Base-by-base conservation (phyloP, 2,113 vertebrate genomes). In the Semicossyphus pulcher region DNA sequence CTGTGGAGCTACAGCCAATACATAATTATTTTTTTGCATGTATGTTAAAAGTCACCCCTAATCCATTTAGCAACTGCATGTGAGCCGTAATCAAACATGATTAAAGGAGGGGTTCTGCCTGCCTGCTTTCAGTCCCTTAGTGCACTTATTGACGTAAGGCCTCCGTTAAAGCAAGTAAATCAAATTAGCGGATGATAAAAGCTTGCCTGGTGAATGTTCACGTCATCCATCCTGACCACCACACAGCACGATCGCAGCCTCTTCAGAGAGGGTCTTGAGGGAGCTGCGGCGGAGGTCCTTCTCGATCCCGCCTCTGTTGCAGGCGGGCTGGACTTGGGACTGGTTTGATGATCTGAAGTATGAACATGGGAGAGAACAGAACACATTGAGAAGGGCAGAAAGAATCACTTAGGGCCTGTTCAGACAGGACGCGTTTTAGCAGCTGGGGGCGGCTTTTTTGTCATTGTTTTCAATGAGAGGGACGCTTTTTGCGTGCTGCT, bases 181-280 rank as follows among this genome's bases (percentile, higher is more conserved):
- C 44, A 34, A 87, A 81, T 78, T 16, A 85, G 60, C 3, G 25
- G 18, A 42, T 29, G 2, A 62, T 76, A 41, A 59, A 78, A 51
- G 28, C 88, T 88, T 86, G 83, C 98, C 97, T 99, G 97, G 89
- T 96, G 95, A 76, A 99, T 95, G 86, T 99, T 95, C 87, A 99
- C 65, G 83, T 99, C 96, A 56, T 99, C 97, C 75, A 99, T 94
- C 10, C 97, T 86, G 49, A 99, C 73, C 32, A 99, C 91, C 78
- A 98, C 67, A 1, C 96, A 98, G 91, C 96, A 97, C n/a, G 96
- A 98, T 8, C 96, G 94, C 29, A 99, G 95, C 48, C 95, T 95
- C 85, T 93, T 95, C 92, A 96, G 94, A 0, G 94, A 86, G 0
- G 94, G 26, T 59, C 76, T 10, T 3, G 78, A 1, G 10, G 85